Base-by-base conservation (phyloP, 2,797 vertebrate genomes). In the Acanthurus lineatus region DNA sequence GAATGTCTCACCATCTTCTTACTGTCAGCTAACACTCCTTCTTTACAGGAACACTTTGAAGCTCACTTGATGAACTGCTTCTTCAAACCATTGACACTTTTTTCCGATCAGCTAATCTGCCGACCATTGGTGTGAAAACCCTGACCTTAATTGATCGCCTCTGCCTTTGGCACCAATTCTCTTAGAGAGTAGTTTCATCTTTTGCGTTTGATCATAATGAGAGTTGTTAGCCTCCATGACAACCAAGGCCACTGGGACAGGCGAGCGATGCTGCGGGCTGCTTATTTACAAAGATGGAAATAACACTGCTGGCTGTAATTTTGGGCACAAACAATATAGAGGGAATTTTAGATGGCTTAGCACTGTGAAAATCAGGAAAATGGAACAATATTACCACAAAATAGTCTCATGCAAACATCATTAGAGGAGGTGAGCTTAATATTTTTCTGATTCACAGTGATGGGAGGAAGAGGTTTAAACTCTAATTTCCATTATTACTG, bases 181-280 rank as follows among this genome's bases (percentile, higher is more conserved):
- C 78, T 85, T 69, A 51, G 58, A 76, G 75, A 79, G 69, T 72
- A 59, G 73, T 88, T 89, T 91, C 84, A 84, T 91, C 74, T 88
- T 85, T 79, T 91, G 82, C 77, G 20, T 91, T 90, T 92, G 90
- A 92, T 92, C 86, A 83, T 92, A 90, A 92, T 91, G 77, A 91
- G 86, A 84, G 87, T 90, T 89, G 90, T 94, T 92, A 86, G 91
- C 89, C 87, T 84, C 89, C 89, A 91, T 93, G 91, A 90, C 90
- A 92, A 91, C 89, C 89, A 91, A 84, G 85, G 86, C 86, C 89
- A 73, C 69, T 86, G 89, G 77, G 80, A 83, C 81, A 86, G 81
- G 67, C 10, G 45, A 79, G 86, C 68, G 35, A 51, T 76, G 83
- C 84, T 84, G 72, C 12, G 3, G 80, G 85, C 82, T 85, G 89